phyloP scores from a whole-genome alignment of 2,888 invertebrate genomes.

The Diaphora mendica region DNA sequence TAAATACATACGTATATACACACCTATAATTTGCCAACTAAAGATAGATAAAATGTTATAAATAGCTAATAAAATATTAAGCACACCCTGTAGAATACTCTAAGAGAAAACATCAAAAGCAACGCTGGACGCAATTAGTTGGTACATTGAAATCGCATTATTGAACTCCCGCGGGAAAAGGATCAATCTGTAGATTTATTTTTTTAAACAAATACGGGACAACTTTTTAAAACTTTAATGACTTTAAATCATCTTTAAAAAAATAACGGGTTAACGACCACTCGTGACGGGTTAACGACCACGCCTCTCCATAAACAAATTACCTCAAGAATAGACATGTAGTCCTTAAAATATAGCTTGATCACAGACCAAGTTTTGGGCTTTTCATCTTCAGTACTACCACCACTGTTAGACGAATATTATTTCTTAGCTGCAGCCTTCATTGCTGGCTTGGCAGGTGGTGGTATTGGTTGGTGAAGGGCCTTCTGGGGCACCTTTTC shows the following conservation, averaged over 20 bases:
- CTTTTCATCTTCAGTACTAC: too few relatives aligned
- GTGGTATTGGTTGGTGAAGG: conserved; percentile 41
- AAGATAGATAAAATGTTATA: background rate
- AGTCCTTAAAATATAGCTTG: too few relatives aligned
- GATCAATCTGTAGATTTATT: conserved; percentile 62
- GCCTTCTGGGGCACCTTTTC: conserved; percentile 44
- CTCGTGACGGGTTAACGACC: background rate
- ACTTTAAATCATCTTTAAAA: conserved; percentile 19
- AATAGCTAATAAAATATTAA: background rate
- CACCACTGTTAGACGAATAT: conserved; percentile 68
- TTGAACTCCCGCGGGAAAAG: conserved; percentile 63
- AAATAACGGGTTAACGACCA: background rate
- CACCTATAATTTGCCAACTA: too few relatives aligned
- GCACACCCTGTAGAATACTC: conserved; percentile 54
- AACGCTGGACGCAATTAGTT: conserved; percentile 70
- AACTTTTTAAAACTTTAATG: conserved; percentile 29
- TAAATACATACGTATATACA: background rate
- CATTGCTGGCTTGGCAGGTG: conserved; percentile 37
- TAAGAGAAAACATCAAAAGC: conserved; percentile 55
- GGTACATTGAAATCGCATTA: conserved; percentile 77
- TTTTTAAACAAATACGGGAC: conserved; percentile 48
- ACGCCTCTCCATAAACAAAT: background rate
- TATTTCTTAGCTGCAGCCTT: conserved; percentile 48
- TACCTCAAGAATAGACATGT: too few relatives aligned
- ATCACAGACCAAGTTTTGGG: too few relatives aligned